Evolutionary conservation across 2,797 vertebrate species (phyloP).

Genomic region (Leptodactylus fallax): DNA sequence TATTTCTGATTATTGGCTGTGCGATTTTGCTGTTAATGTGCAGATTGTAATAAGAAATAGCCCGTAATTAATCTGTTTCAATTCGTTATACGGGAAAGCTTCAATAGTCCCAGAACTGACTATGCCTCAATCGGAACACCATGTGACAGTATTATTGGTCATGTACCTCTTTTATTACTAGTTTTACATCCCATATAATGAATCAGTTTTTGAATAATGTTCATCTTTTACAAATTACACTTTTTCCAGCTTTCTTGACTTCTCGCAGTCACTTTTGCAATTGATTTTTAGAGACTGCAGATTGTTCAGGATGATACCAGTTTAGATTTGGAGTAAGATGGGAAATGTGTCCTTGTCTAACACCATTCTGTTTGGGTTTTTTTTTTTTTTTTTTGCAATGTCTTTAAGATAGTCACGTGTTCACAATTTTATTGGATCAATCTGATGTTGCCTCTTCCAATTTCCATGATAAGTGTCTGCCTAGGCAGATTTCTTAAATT

Average conservation of each 20-base stretch:
- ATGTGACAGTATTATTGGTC: not conserved
- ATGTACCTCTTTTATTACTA: not conserved
- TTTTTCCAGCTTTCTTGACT: not conserved
- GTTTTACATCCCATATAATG: not conserved
- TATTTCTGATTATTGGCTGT: too few species aligned
- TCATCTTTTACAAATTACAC: not conserved
- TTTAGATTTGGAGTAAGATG: not conserved
- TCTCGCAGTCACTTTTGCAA: not conserved
- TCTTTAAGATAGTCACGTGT: conserved; percentile 18
- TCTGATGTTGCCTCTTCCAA: conserved; percentile 20
- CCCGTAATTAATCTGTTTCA: too few species aligned
- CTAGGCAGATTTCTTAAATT: conserved; percentile 32
- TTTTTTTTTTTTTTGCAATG: conserved; percentile 4
- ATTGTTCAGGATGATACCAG: not conserved
- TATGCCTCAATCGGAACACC: too few species aligned
- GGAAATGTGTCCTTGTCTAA: conserved; percentile 32
- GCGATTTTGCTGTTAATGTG: too few species aligned
- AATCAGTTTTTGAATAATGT: not conserved
- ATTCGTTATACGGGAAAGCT: too few species aligned
- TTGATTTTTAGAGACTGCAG: conserved; percentile 5
- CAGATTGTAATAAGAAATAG: too few species aligned
- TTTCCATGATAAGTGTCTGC: conserved; percentile 44
- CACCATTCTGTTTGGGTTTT: too few species aligned
- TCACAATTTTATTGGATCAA: conserved; percentile 36
- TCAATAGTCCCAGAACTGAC: too few species aligned